Conservation (phyloP, 2,888 invertebrate genomes). For the Dimorphilus gyrociliatus region DNA sequence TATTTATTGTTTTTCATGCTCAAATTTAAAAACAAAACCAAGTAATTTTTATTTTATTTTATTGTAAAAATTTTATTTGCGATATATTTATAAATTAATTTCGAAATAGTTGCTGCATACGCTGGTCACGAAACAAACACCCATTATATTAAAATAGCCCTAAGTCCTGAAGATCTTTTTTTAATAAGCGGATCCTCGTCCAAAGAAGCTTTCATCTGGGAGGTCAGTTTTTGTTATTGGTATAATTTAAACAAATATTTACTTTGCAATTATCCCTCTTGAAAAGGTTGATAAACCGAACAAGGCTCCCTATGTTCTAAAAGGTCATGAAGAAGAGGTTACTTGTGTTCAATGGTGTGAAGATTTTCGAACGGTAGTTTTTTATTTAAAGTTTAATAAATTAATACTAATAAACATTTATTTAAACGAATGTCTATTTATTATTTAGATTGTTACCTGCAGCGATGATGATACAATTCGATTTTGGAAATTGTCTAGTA, state of each 20-base stretch:
- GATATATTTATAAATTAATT: constrained; percentile 1
- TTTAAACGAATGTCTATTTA: too few relatives aligned
- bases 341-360: constrained; percentile 71
- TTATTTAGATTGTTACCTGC: too few relatives aligned
- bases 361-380: too few relatives aligned
- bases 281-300: constrained; percentile 34
- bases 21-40: constrained; percentile 49
- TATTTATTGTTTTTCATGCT: constrained; percentile 66
- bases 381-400: too few relatives aligned
- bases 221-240: constrained; percentile 13
- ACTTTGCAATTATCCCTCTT: not conserved
- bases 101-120: constrained; percentile 27
- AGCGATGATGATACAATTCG: too few relatives aligned
- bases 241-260: constrained; percentile 1
- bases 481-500: too few relatives aligned
- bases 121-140: constrained; percentile 59
- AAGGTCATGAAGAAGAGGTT: constrained; percentile 67
- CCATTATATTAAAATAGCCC: constrained; percentile 65
- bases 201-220: constrained; percentile 71
- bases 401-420: too few relatives aligned
- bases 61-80: constrained; percentile 1
- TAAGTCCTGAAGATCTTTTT: constrained; percentile 64
- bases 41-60: constrained; percentile 25
- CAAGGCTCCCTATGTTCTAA: constrained; percentile 51
- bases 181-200: constrained; percentile 75